Percentiles rank a stretch among this genome's conserved stretches.
Conservation (phyloP, 2,113 vertebrate genomes). For the Pampusana beccarii region DNA sequence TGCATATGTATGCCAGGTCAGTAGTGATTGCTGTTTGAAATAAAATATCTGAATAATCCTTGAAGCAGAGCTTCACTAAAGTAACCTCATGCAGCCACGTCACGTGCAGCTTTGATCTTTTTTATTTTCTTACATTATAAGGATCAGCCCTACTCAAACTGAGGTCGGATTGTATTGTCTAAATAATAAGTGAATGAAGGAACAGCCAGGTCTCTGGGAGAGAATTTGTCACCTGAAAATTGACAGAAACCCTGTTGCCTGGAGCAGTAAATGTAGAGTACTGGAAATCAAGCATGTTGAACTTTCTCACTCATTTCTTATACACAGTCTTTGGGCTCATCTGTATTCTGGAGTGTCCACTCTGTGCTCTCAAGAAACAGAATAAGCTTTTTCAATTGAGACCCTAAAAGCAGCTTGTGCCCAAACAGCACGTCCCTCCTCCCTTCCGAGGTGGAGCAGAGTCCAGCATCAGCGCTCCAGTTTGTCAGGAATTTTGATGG, state of each 20-base stretch:
- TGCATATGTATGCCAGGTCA: neutral
- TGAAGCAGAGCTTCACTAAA: neutral
- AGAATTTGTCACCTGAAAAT: conserved; percentile 29
- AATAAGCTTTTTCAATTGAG: neutral
- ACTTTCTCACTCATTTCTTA: conserved; percentile 17
- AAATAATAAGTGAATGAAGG: neutral
- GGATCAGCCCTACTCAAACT: neutral
- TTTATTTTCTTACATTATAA: neutral
- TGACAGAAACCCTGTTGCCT: neutral
- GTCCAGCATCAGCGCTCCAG: neutral
- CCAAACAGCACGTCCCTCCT: fast-evolving
- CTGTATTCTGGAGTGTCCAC: neutral
- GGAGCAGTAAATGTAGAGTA: conserved; percentile 13
- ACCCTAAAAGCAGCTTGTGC: neutral
- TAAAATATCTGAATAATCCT: neutral
- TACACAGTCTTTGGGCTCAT: neutral
- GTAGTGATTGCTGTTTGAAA: neutral
- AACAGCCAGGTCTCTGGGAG: neutral
- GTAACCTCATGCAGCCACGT: neutral
- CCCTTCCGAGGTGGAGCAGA: neutral
- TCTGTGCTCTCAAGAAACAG: neutral
- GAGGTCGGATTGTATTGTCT: neutral
- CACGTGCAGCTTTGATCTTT: neutral
- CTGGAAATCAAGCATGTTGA: neutral
- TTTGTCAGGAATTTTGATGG: neutral